Base-by-base conservation (phyloP, 2,888 invertebrate genomes). In the Choristoneura rosaceana region DNA sequence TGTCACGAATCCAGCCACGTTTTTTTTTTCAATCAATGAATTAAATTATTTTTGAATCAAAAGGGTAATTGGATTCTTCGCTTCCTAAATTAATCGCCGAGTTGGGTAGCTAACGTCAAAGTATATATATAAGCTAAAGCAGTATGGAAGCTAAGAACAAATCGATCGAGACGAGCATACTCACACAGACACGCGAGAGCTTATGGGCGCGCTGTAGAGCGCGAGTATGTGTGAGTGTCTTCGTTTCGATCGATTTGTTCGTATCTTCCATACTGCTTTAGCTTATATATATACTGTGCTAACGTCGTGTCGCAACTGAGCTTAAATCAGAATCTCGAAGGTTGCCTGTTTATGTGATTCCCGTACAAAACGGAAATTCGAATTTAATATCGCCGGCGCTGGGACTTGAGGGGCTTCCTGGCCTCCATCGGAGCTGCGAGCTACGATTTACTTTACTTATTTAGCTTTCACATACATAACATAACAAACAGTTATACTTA, bases 11-110 rank as follows among this genome's bases (percentile, higher is more conserved):
- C n/a, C 34, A 25, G 33, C 45, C 70, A 65, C 41, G 61, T 67
- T 71, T 70, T 71, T 71, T 70, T 71, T 71, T 62, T 52, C 66
- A 62, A 71, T 66, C 61, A 71, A 66, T 60, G 43, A 66, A 62
- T 68, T 71, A 55, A 62, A 71, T 63, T 68, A 71, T 62, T 67
- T 58, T 25, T 45, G 62, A 55, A 71, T 50, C 67, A 59, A 50
- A 45, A 41, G 45, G 62, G 58, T 66, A 60, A 58, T 62, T 71
- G 67, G 58, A 12, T 58, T 55, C 15, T 69, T 14, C 34, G 17
- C 17, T 58, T 34, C 17, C 43, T 45, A 25, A 66, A 47, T 71
- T 71, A 61, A 41, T 17, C 34, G 50, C 14, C 8, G 25, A 38
- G 38, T 52, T 58, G 4, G 66, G 12, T 38, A 33, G 7, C 12